Evolutionary conservation across 2,113 vertebrate species (phyloP).

Genomic region (Plotosus lineatus): DNA sequence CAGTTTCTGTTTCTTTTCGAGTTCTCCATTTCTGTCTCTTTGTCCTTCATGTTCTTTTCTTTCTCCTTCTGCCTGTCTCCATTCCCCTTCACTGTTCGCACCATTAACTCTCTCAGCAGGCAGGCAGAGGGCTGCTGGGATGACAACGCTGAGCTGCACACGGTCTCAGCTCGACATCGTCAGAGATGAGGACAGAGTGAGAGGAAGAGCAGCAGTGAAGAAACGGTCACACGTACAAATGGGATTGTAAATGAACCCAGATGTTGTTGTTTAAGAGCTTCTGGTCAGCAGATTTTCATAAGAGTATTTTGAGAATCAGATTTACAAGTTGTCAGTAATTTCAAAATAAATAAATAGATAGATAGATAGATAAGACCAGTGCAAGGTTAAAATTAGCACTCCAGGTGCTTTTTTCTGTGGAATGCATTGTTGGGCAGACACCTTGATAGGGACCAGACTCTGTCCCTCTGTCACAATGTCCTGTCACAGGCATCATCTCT

Average conservation of each 20-base stretch:
- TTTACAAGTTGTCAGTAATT: background rate
- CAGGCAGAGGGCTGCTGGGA: slow-evolving; percentile 35
- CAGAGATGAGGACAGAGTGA: slow-evolving; percentile 11
- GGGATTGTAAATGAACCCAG: background rate
- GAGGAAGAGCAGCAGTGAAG: background rate
- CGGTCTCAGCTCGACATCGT: slow-evolving; percentile 15
- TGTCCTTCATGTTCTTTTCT: slow-evolving; percentile 24
- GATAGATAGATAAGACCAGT: background rate
- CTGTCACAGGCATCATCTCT: too few relatives aligned
- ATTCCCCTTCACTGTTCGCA: slow-evolving; percentile 25
- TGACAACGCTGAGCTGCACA: slow-evolving; percentile 21
- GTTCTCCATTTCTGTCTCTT: background rate
- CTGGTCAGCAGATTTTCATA: background rate
- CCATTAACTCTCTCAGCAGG: slow-evolving; percentile 43
- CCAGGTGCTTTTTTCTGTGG: too few relatives aligned
- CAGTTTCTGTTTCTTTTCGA: background rate
- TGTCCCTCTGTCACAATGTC: too few relatives aligned
- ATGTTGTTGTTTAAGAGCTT: background rate
- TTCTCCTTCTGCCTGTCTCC: slow-evolving; percentile 25
- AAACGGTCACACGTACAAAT: background rate
- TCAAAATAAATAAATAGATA: too few relatives aligned
- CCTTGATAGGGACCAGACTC: too few relatives aligned
- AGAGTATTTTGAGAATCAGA: background rate
- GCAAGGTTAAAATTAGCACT: background rate
- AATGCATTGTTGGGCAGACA: too few relatives aligned